Percentiles rank a stretch among this genome's conserved stretches.
Conservation (phyloP, 1,140 invertebrate species). For the Neodiprion pinetum region DNA sequence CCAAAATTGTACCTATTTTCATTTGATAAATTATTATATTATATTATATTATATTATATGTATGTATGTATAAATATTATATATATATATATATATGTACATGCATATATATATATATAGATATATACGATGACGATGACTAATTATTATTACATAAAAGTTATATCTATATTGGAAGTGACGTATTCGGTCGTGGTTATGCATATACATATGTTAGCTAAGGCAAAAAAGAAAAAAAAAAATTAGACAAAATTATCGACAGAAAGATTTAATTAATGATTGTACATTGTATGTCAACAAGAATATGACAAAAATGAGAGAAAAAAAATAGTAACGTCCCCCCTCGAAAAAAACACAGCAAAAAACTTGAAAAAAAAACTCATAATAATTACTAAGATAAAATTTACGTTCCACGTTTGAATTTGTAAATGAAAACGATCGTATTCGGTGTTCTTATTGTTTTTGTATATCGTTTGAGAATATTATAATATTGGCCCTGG, state of each 20-base stretch:
- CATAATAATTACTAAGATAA: background rate
- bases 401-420: slow-evolving; percentile 24
- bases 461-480: slow-evolving; percentile 9
- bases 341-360: background rate
- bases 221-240: slow-evolving; percentile 42
- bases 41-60: slow-evolving; percentile 31
- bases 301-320: slow-evolving; percentile 24
- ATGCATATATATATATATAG: no score
- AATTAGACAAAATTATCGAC: slow-evolving; percentile 28
- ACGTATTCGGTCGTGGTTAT: slow-evolving; percentile 61
- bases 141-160: slow-evolving; percentile 57
- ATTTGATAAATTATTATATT: slow-evolving; percentile 60
- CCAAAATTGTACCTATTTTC: slow-evolving; percentile 64
- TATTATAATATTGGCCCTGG: slow-evolving; percentile 21
- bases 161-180: slow-evolving; percentile 63
- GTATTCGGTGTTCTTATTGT: slow-evolving; percentile 13
- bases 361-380: background rate
- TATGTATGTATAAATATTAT: slow-evolving; percentile 57
- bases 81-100: slow-evolving; percentile 9
- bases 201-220: slow-evolving; percentile 55
- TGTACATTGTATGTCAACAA: slow-evolving; percentile 60
- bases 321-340: slow-evolving; percentile 4
- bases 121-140: slow-evolving; percentile 57
- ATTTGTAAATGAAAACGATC: slow-evolving; percentile 19
- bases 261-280: slow-evolving; percentile 43